These are phyloP conservation scores for Phymorhynchus buccinoides DNA, from an alignment of 1,140 invertebrate genomes.

Conservation along the genomic window DNA sequence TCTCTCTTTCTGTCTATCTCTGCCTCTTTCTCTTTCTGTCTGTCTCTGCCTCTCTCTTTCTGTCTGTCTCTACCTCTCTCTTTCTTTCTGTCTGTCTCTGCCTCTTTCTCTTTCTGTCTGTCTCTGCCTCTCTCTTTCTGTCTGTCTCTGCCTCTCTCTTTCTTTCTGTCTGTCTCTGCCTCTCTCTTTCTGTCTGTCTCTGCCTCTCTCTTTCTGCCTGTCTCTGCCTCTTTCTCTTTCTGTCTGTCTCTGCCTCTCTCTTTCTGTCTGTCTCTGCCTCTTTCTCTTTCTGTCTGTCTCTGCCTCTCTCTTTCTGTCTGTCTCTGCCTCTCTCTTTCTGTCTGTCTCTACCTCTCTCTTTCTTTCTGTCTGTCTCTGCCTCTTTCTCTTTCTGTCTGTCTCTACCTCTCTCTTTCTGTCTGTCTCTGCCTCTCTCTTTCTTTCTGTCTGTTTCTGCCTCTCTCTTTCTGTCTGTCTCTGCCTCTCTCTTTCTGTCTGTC, in stretches of 20 bases:
- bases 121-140: not conserved
- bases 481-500: too few species aligned
- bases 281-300: too few species aligned
- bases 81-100: not conserved
- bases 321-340: too few species aligned
- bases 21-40: not conserved
- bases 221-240: not conserved
- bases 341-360: too few species aligned
- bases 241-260: too few species aligned
- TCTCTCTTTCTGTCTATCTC: not conserved
- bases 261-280: too few species aligned
- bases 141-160: too few species aligned
- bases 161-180: not conserved
- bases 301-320: too few species aligned
- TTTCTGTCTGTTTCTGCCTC: not conserved
- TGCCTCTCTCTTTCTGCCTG: not conserved
- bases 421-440: not conserved
- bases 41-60: not conserved
- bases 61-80: not conserved
- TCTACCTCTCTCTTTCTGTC: too few species aligned
- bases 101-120: not conserved
- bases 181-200: not conserved
- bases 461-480: too few species aligned
- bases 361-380: too few species aligned
- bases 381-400: too few species aligned